phyloP scores from a whole-genome alignment of 2,113 vertebrate genomes.

The Cryptomyrus ogoouensis region DNA sequence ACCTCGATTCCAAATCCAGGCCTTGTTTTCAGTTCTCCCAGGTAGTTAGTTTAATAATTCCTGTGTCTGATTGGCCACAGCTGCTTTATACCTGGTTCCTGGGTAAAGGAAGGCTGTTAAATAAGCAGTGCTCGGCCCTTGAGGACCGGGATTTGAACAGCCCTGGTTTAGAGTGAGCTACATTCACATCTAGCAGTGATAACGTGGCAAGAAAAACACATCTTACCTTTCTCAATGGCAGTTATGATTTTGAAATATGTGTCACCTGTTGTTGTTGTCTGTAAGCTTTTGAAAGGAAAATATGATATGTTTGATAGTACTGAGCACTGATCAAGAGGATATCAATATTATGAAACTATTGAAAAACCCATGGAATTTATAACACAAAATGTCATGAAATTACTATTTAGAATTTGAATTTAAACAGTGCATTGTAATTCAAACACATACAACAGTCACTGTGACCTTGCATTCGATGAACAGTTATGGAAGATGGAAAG shows the following conservation, averaged over 20 bases:
- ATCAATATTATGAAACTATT: neutral
- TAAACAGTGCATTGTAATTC: neutral
- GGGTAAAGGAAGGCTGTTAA: neutral
- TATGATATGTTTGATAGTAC: conserved; percentile 14
- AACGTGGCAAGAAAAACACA: neutral
- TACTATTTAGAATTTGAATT: neutral
- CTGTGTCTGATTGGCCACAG: neutral
- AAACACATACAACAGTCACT: neutral
- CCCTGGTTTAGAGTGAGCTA: neutral
- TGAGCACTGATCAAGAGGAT: neutral
- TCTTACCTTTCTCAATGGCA: conserved; percentile 68
- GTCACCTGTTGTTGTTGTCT: conserved; percentile 59
- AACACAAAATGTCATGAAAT: neutral
- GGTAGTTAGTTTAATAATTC: neutral
- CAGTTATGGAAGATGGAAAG: neutral
- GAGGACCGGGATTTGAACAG: neutral
- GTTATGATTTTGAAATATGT: conserved; percentile 66
- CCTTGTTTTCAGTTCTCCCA: neutral
- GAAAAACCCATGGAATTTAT: neutral
- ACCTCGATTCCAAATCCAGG: neutral
- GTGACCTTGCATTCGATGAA: neutral
- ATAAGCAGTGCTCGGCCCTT: neutral
- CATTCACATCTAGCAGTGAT: neutral
- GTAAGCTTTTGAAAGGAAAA: conserved; percentile 48
- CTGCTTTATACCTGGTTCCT: neutral